phyloP scores from a whole-genome alignment of 2,888 invertebrate genomes.

The Aspidiotus rigidus region DNA sequence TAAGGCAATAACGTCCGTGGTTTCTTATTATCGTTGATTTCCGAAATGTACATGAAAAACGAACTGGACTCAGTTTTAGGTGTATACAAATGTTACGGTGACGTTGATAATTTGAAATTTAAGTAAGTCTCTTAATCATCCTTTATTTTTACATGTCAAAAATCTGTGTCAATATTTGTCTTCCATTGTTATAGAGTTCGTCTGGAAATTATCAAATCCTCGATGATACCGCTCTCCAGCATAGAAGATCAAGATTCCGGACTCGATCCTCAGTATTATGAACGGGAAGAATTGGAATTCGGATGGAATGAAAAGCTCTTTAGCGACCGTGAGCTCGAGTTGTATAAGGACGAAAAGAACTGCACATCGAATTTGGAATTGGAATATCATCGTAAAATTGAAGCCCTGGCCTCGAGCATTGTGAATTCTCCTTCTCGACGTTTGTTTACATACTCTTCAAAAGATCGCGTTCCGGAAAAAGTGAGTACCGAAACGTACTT shows the following conservation, averaged over 20 bases:
- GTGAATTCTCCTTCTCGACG: not conserved
- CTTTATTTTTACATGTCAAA: not conserved
- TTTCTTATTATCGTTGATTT: no score
- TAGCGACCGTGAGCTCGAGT: constrained; percentile 17
- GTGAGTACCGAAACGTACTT: constrained; percentile 6
- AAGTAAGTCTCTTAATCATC: constrained; percentile 17
- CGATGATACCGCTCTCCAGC: constrained; percentile 28
- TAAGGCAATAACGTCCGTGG: no score
- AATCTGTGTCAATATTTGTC: not conserved
- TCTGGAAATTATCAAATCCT: constrained; percentile 26
- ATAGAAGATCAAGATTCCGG: constrained; percentile 30
- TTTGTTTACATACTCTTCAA: constrained; percentile 25
- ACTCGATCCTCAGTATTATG: constrained; percentile 28
- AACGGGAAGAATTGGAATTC: constrained; percentile 27
- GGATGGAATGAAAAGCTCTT: constrained; percentile 28
- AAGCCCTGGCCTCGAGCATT: not conserved
- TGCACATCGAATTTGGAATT: constrained; percentile 7
- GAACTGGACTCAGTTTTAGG: constrained; percentile 26
- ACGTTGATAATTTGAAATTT: constrained; percentile 22
- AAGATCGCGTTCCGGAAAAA: constrained; percentile 10
- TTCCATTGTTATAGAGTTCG: constrained; percentile 20
- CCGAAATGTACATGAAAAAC: constrained; percentile 18
- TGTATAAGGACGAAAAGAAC: constrained; percentile 11
- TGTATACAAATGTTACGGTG: constrained; percentile 22
- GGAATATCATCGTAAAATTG: constrained; percentile 21